These are phyloP conservation scores for Caerostris darwini DNA, from an alignment of 1,140 invertebrate species.

Conservation along the genomic window DNA sequence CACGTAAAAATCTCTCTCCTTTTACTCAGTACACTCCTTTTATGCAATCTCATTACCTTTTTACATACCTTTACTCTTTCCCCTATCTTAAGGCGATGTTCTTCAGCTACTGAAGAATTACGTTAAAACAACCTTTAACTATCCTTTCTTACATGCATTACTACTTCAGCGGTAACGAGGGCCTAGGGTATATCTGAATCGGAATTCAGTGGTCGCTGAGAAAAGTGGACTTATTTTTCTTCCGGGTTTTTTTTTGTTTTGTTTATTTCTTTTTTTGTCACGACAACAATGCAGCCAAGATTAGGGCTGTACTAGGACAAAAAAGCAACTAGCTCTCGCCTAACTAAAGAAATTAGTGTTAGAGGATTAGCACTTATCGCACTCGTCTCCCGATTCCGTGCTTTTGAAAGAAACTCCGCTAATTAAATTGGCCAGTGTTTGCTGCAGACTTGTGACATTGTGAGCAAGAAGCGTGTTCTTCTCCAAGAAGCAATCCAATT, in stretches of 20 bases:
- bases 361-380: constrained; percentile 72
- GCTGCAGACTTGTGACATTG: constrained; percentile 35
- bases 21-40: constrained; percentile 27
- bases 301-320: background rate
- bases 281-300: constrained; percentile 66
- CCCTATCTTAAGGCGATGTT: background rate
- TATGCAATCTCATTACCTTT: constrained; percentile 67
- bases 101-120: background rate
- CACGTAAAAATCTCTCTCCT: constrained; percentile 48
- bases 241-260: background rate
- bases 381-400: background rate
- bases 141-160: constrained; percentile 71
- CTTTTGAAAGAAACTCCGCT: constrained; percentile 53
- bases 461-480: background rate
- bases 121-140: constrained; percentile 67
- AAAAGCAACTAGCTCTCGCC: constrained; percentile 29
- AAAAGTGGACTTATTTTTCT: constrained; percentile 49
- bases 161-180: constrained; percentile 59
- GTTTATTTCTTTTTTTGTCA: constrained; percentile 1
- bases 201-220: constrained; percentile 11
- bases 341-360: constrained; percentile 69
- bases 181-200: constrained; percentile 47
- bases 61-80: constrained; percentile 41
- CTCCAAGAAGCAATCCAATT: constrained; percentile 58
- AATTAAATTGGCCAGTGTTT: constrained; percentile 72